Percentiles rank a stretch among this genome's conserved stretches.
Conservation (phyloP, 1,140 invertebrate genomes). For the Agrypnia vestita region DNA sequence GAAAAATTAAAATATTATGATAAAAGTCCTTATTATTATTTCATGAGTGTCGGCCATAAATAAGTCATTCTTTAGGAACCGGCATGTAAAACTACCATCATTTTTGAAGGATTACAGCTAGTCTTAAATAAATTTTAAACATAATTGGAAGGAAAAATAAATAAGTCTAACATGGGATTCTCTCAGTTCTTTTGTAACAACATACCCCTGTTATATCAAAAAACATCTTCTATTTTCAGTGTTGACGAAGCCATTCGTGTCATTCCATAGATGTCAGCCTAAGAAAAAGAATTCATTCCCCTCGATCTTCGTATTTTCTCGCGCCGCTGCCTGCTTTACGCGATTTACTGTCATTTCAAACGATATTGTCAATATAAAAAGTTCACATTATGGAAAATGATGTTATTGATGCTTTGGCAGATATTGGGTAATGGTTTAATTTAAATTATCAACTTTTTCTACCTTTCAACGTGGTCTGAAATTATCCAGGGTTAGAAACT, state of each 20-base stretch:
- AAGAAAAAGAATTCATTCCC: neutral
- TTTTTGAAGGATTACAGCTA: too few species aligned
- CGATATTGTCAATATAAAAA: neutral
- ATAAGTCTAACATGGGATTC: too few species aligned
- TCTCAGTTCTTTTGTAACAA: neutral
- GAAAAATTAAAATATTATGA: too few species aligned
- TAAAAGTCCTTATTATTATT: too few species aligned
- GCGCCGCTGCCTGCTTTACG: conserved; percentile 6
- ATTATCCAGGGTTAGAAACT: too few species aligned
- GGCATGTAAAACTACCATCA: too few species aligned
- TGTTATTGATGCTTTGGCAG: conserved; percentile 51
- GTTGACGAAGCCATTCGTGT: too few species aligned
- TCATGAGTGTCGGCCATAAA: too few species aligned
- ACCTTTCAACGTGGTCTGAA: too few species aligned
- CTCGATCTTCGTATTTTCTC: neutral
- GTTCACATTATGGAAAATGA: conserved; percentile 44
- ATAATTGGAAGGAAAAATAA: too few species aligned
- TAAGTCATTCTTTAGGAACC: too few species aligned
- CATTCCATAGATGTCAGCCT: neutral
- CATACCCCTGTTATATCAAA: conserved; percentile 2
- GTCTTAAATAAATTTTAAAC: too few species aligned
- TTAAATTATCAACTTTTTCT: neutral
- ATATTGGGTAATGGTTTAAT: conserved; percentile 47
- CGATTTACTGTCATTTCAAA: neutral
- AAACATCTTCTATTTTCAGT: neutral